Evolutionary conservation across 2,113 vertebrate species (phyloP), one percentile per base, ranked within the genome.

Genomic region (Gasterosteus aculeatus): DNA sequence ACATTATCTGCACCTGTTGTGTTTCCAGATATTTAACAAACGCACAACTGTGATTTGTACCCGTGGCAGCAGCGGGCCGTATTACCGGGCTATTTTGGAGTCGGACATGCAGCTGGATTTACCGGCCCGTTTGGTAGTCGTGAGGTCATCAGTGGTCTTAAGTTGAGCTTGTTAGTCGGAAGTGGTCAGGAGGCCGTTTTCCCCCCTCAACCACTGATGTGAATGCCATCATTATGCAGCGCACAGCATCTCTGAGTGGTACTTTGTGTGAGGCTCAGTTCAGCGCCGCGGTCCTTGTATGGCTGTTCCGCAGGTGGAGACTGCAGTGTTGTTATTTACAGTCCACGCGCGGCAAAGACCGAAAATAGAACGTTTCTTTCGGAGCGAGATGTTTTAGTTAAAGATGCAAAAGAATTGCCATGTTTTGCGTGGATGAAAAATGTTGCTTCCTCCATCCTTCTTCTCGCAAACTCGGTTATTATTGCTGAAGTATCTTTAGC

Each of bases 201-300:
- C 87, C 80, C 74, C 75, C 77, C 6, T 85, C 75, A 86, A 91
- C 87, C 91, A 85, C 91, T 88, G 66, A 90, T 70, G 84, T 89
- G 86, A 92, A 88, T 89, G 74, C 88, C 85, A 80, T 92, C 88
- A 90, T 92, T 92, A 92, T 92, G 89, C 29, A 26, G 56, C 60
- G 78, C 67, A 35, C 42, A 71, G 79, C 75, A 46, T 75, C 87
- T 82, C 86, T 86, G 81, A 85, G 80, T 83, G 80, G 83, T 87
- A 91, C 78, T 90, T 92, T 92, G 85, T 74, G 82, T 87, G 89
- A 79, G 83, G 75, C 75, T 63, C 54, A 26, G 72, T 72, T 67
- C 82, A 69, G 69, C 22, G 18, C 57, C n/a, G 10, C 22, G 85
- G 76, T 64, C 90, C 90, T 84, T 91, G 82, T 92, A 89, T 88